Evolutionary conservation across 2,888 invertebrate genomes (phyloP).

Genomic region (Allolobophora icterica): DNA sequence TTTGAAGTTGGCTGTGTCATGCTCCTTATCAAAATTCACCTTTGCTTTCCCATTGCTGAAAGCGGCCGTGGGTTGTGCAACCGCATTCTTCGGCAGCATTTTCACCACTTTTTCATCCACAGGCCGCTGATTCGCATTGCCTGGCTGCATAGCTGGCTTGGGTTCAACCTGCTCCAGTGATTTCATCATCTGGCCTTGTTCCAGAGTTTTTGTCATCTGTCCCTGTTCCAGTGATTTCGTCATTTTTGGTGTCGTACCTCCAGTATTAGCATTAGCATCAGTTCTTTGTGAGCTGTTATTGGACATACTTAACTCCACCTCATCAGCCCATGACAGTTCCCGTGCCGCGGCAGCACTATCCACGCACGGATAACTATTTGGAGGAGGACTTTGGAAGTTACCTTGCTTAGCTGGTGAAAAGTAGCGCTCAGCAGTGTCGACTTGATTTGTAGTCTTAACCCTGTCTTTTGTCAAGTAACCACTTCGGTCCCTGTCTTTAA

Average conservation of each 20-base stretch:
- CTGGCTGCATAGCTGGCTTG: not conserved
- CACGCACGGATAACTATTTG: not conserved
- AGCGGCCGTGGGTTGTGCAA: not conserved
- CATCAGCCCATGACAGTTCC: constrained; percentile 20
- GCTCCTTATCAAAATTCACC: not conserved
- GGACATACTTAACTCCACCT: not conserved
- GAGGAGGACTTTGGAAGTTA: not conserved
- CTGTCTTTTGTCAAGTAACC: not conserved
- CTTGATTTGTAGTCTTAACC: not conserved
- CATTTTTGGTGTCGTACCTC: not conserved
- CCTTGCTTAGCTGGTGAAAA: not conserved
- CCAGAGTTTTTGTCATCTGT: not conserved
- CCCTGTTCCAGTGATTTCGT: not conserved
- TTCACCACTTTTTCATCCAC: not conserved
- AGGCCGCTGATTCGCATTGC: not conserved
- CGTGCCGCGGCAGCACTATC: not conserved
- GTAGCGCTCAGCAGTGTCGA: not conserved
- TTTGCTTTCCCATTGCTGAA: not conserved
- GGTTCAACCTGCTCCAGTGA: not conserved
- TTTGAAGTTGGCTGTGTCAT: not conserved
- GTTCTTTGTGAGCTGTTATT: not conserved
- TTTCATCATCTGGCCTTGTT: not conserved
- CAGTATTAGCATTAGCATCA: not conserved
- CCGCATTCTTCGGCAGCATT: not conserved
- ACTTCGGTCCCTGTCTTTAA: not conserved